phyloP scores from a whole-genome alignment of 2,113 vertebrate genomes.

The Okapia johnstoni region DNA sequence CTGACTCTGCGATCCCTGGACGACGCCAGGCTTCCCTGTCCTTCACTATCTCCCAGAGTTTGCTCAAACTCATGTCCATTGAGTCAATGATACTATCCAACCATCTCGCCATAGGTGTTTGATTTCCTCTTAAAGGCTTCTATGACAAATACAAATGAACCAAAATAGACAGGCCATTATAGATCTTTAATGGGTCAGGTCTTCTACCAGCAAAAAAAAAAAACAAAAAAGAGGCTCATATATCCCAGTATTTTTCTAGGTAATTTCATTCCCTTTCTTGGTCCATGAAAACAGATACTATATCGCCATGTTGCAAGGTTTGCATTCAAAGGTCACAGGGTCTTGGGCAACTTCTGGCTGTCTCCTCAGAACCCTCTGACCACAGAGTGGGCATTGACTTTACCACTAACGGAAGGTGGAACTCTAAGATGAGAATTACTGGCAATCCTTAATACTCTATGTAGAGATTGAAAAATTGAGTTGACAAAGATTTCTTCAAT shows the following conservation, averaged over 20 bases:
- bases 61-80: background rate
- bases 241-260: background rate
- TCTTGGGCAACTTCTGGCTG: background rate
- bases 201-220: background rate
- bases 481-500: background rate
- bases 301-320: background rate
- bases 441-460: background rate
- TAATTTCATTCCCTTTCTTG: background rate
- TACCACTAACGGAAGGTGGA: background rate
- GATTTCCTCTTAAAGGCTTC: background rate
- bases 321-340: background rate
- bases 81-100: background rate
- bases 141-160: background rate
- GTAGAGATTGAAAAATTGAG: background rate
- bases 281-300: background rate
- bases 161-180: background rate
- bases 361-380: background rate
- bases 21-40: background rate
- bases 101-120: background rate
- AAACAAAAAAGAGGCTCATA: background rate
- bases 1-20: background rate
- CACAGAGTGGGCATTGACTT: background rate
- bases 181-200: background rate
- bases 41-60: background rate
- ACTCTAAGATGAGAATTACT: background rate